Evolutionary conservation across 2,113 vertebrate genomes (phyloP), one percentile per base, ranked within the genome.

Genomic region (Prunella himalayana): DNA sequence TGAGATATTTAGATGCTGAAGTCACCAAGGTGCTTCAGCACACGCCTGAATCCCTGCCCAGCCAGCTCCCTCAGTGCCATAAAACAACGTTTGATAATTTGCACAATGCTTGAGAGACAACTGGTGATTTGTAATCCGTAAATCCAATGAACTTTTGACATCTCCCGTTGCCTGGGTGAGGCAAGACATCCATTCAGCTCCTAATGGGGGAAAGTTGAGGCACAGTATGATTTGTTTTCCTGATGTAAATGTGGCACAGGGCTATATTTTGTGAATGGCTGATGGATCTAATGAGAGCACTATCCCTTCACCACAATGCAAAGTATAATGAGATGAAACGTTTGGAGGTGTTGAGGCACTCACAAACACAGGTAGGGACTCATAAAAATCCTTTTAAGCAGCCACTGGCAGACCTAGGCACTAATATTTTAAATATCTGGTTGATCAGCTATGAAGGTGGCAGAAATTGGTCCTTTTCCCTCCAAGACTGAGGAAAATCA

Each of bases 131-230:
- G 90, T 93, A 95, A 94, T 95, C 92, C 23, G n/a, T 97, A 96
- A 97, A 97, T 96, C 93, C 94, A 95, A 30, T 82, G 94, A 97
- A 96, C 94, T 96, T 94, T 53, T 95, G 95, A 96, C 93, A 65
- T 33, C 76, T 93, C 88, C 90, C 79, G 85, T 93, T 95, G 96
- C 85, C 93, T 96, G 93, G 94, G 94, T 96, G 96, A 97, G 92
- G 92, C 93, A 39, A 96, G 90, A 94, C 95, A 96, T 95, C 90
- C 90, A 88, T 96, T 84, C 88, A 66, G 88, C 92, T 75, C 94
- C 94, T 96, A 81, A 90, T 45, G 88, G 95, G 82, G 85, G 71
- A 94, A 94, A 96, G 87, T 94, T 93, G 90, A 95, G 94, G 94
- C 93, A 25, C 64, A 2, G 4, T 16, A 71, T 94, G 93, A 95